Evolutionary conservation across 2,113 vertebrate genomes (phyloP).

Genomic region (Zosterops japonicus): DNA sequence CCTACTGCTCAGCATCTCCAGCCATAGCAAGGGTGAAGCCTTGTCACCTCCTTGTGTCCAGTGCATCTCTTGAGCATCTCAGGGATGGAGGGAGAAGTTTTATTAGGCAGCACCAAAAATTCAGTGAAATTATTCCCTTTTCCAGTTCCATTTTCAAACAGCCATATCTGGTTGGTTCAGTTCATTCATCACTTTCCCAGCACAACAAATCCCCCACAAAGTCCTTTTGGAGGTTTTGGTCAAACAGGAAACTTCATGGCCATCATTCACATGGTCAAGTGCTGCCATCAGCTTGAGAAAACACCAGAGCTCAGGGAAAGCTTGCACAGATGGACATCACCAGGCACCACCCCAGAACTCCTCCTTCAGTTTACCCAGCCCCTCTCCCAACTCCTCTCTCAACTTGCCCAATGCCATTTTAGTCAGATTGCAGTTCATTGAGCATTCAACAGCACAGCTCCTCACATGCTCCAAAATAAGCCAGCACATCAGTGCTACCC

Average conservation of each 20-base stretch:
- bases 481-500: slow-evolving; percentile 33
- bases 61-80: neutral
- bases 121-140: neutral
- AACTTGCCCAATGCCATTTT: slow-evolving; percentile 15
- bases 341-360: neutral
- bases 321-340: neutral
- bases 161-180: neutral
- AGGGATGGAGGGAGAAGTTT: neutral
- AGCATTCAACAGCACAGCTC: slow-evolving; percentile 47
- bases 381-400: neutral
- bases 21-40: rapidly evolving
- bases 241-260: neutral
- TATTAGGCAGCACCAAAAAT: neutral
- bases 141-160: neutral
- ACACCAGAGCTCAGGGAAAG: neutral
- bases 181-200: neutral
- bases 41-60: neutral
- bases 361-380: slow-evolving; percentile 11
- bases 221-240: neutral
- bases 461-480: slow-evolving; percentile 66
- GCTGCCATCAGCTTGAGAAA: neutral
- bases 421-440: slow-evolving; percentile 13
- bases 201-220: slow-evolving; percentile 11
- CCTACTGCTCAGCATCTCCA: neutral
- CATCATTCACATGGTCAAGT: neutral